These are phyloP conservation scores for Telmatherina bonti DNA, from an alignment of 2,797 vertebrate species.

Conservation along the genomic window DNA sequence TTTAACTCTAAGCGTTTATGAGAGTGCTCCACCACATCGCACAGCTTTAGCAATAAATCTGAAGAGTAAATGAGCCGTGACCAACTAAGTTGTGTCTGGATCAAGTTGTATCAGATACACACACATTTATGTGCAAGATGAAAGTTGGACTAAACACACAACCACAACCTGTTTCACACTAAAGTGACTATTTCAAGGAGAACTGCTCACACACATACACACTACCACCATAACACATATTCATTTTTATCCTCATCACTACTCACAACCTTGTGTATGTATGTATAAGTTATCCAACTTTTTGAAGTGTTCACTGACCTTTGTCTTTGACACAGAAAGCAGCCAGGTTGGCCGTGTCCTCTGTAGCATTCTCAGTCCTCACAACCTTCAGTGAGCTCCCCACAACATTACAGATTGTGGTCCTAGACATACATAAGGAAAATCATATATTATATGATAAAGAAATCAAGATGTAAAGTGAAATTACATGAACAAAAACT, in stretches of 20 bases:
- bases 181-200: too few relatives aligned
- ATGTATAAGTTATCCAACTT: not conserved
- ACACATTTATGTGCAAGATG: too few relatives aligned
- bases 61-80: too few relatives aligned
- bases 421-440: constrained; percentile 72
- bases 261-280: not conserved
- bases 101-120: too few relatives aligned
- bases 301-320: constrained; percentile 81
- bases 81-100: too few relatives aligned
- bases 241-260: constrained; percentile 4
- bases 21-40: too few relatives aligned
- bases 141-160: too few relatives aligned
- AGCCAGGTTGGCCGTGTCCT: constrained; percentile 74
- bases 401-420: constrained; percentile 85
- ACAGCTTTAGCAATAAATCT: too few relatives aligned
- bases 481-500: not conserved
- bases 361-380: constrained; percentile 85
- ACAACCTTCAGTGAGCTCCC: constrained; percentile 85
- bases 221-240: constrained; percentile 18
- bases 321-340: constrained; percentile 90
- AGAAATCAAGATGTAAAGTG: not conserved
- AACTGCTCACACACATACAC: constrained; percentile 12
- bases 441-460: not conserved
- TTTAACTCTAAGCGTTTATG: not conserved
- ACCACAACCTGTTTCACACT: too few relatives aligned